phyloP scores from a whole-genome alignment of 2,113 vertebrate genomes.

The Myxocyprinus asiaticus region DNA sequence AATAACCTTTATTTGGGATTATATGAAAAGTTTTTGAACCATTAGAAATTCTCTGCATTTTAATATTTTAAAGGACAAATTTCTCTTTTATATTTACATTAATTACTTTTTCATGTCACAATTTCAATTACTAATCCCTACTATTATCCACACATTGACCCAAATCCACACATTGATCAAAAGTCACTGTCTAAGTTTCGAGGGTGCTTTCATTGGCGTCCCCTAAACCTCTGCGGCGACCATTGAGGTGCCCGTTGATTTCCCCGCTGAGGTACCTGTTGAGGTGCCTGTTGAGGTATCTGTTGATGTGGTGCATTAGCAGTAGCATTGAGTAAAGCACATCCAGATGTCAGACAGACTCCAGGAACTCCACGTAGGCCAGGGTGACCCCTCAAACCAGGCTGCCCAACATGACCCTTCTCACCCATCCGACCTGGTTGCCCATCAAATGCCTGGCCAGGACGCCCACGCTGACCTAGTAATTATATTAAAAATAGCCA shows the following conservation, averaged over 20 bases:
- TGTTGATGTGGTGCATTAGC: slow-evolving; percentile 45
- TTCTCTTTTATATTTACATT: slow-evolving; percentile 71
- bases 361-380: slow-evolving; percentile 77
- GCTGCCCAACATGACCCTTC: slow-evolving; percentile 70
- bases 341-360: slow-evolving; percentile 73
- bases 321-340: slow-evolving; percentile 60
- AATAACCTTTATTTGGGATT: slow-evolving; percentile 16
- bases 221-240: slow-evolving; percentile 56
- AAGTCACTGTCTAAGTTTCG: slow-evolving; percentile 9
- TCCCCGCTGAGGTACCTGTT: background rate
- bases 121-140: slow-evolving; percentile 16
- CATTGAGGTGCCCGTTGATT: background rate
- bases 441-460: slow-evolving; percentile 73
- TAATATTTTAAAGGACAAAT: background rate
- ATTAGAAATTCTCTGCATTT: background rate
- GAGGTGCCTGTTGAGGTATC: slow-evolving; percentile 31
- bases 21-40: background rate
- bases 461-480: slow-evolving; percentile 75
- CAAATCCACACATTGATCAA: background rate
- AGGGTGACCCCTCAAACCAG: slow-evolving; percentile 72
- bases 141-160: no score
- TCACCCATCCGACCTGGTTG: slow-evolving; percentile 74
- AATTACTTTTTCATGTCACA: slow-evolving; percentile 20
- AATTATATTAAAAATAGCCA: background rate
- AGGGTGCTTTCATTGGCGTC: slow-evolving; percentile 60